These are phyloP conservation scores for Procambarus clarkii DNA, from an alignment of 1,140 invertebrate species.

Conservation along the genomic window DNA sequence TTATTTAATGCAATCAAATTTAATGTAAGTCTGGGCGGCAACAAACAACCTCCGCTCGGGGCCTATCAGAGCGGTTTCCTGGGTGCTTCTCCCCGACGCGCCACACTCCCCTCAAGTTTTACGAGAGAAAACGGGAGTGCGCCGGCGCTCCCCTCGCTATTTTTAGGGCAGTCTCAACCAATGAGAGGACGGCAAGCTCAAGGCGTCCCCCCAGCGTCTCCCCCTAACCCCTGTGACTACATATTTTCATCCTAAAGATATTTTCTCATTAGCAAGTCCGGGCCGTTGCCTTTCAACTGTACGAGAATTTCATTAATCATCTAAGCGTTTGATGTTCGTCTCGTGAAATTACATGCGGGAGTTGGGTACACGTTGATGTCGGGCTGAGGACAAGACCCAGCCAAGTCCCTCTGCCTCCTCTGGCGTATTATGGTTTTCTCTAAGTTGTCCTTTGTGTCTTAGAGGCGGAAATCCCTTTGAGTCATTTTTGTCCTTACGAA, in stretches of 20 bases:
- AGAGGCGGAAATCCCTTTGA: constrained; percentile 30
- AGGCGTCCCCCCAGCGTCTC: constrained; percentile 47
- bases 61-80: constrained; percentile 23
- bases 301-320: constrained; percentile 71
- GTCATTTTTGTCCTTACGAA: not conserved
- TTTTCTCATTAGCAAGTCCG: constrained; percentile 70
- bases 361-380: constrained; percentile 18
- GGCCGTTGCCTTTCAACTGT: constrained; percentile 69
- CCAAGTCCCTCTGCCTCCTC: constrained; percentile 9
- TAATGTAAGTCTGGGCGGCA: constrained; percentile 36
- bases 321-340: constrained; percentile 68
- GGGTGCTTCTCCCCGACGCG: constrained; percentile 57
- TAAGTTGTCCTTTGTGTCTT: constrained; percentile 53
- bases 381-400: constrained; percentile 15
- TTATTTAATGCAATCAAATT: constrained; percentile 29
- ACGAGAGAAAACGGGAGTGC: constrained; percentile 62
- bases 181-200: constrained; percentile 38
- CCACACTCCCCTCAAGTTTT: constrained; percentile 61
- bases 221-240: constrained; percentile 58
- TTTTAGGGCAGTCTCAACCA: constrained; percentile 58
- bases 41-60: constrained; percentile 32
- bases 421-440: constrained; percentile 7
- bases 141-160: constrained; percentile 52
- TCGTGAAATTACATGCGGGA: constrained; percentile 55
- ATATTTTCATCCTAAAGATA: constrained; percentile 71